phyloP scores from a whole-genome alignment of 1,140 invertebrate species.

The Lerema accius region DNA sequence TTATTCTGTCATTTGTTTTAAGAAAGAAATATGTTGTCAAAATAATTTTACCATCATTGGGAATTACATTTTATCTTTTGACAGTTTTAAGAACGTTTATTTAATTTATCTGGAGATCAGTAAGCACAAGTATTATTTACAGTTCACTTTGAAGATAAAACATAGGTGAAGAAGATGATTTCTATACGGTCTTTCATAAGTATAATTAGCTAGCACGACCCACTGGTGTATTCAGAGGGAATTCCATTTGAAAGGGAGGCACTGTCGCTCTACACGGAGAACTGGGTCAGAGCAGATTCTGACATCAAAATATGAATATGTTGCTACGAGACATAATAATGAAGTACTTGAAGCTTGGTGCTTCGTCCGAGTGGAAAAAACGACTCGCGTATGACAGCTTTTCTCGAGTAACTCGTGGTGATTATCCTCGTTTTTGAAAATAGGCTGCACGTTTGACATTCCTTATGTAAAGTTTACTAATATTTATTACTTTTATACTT shows the following conservation, averaged over 20 bases:
- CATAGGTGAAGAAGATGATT: background rate
- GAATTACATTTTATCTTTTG: too few species aligned
- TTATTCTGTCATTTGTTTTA: too few species aligned
- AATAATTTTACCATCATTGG: too few species aligned
- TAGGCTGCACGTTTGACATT: too few species aligned
- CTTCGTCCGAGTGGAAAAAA: background rate
- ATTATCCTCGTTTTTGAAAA: background rate
- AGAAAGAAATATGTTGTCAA: too few species aligned
- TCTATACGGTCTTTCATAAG: slow-evolving; percentile 6
- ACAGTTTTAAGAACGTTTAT: too few species aligned
- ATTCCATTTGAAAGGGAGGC: slow-evolving; percentile 12
- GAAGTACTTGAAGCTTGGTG: background rate
- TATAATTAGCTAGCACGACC: slow-evolving; percentile 17
- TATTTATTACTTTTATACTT: too few species aligned
- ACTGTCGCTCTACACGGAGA: slow-evolving; percentile 10
- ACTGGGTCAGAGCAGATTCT: slow-evolving; percentile 21
- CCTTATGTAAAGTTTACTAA: too few species aligned
- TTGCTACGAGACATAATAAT: slow-evolving; percentile 6
- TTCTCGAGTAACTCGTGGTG: background rate
- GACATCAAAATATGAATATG: slow-evolving; percentile 16
- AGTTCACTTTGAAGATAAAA: background rate
- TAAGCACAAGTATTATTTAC: too few species aligned
- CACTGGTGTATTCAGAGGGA: slow-evolving; percentile 8
- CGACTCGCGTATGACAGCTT: background rate
- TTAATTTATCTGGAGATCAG: too few species aligned